Evolutionary conservation across 2,888 invertebrate genomes (phyloP), one percentile per base, ranked within the genome.

Genomic region (Cremastobaeus sp.): DNA sequence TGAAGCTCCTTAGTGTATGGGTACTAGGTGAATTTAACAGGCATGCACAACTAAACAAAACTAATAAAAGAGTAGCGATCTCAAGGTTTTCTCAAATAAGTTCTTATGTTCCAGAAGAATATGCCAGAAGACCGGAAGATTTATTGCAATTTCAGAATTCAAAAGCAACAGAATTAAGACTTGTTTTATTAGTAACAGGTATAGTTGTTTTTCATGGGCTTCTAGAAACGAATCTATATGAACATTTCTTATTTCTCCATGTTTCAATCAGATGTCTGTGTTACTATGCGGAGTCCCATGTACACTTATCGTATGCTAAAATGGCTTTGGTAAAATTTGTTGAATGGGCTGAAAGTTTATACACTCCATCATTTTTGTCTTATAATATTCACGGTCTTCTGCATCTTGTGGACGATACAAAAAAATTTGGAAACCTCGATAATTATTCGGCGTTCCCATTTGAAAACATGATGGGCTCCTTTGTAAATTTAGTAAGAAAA

Each of bases 301-400:
- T 20, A 4, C 54, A 45, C 37, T 55, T 65, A 17, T n/a, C 3
- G 8, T 65, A 55, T 21, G 62, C 62, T 9, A 21, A 39, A 9
- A 48, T 62, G 15, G 48, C 48, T 20, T 0, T 48, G 4, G 17
- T 17, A 11, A 68, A 21, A 47, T 66, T 65, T 45, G 57, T 66
- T 8, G 21, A 28, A 25, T 14, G 20, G 18, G 34, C 20, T 6
- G 8, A 25, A 12, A 8, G 30, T 2, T 32, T 66, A 20, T 66
- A 57, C 20, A 35, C 47, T 1, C 25, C 34, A 21, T 34, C 55
- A 14, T 66, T 66, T 21, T 1, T 66, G 14, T 66, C 57, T 0
- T 66, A 74, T 34, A 74, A 74, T 41, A 57, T 74, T 9, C 68
- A 62, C 25, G 57, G 47, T 3, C 14, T 73, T 15, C 30, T 64